Evolutionary conservation across 2,888 invertebrate species (phyloP), one percentile per base, ranked within the genome.

Genomic region (Drosophila stalkeri): DNA sequence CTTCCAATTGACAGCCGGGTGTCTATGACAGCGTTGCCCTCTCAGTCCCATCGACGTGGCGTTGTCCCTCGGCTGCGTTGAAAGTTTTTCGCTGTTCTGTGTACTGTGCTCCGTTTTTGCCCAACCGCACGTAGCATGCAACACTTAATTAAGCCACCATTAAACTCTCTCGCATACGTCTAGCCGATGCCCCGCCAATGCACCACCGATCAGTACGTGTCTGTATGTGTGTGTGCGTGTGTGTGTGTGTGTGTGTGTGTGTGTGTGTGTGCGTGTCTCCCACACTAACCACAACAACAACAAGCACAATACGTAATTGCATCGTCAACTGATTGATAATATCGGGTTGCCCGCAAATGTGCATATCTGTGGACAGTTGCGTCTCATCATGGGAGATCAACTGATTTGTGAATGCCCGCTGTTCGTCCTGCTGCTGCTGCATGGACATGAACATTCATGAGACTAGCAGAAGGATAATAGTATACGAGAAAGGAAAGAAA

Each of bases 131-230:
- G 86, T 86, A 70, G 86, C 80, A 85, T 82, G 86, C 83, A 88
- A 88, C 73, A 88, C 83, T 85, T 83, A 83, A 83, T 83, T 88
- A 83, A 80, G 84, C 81, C 80, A 66, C 83, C 83, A 82, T 86
- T 84, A 86, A 88, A 88, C 77, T 77, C 71, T 65, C 65, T 70
- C 65, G 69, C 87, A 60, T 68, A 51, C 69, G 73, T 72, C 64
- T 57, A 44, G 43, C 51, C 49, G 47, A 54, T 54, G 55, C 61
- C 68, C 68, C 67, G 41, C 27, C 66, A 67, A 70, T 75, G 78
- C 72, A 46, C 9, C 44, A 52, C 46, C 56, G 18, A 18, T 14
- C 43, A 41, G 56, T n/a, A 33, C 41, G n/a, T 37, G 20, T 37
- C 72, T 56, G 64, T 56, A 47, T 55, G 65, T 67, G 72, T 52